Evolutionary conservation across 2,113 vertebrate genomes (phyloP).

Genomic region (Pachypanchax playfairii): DNA sequence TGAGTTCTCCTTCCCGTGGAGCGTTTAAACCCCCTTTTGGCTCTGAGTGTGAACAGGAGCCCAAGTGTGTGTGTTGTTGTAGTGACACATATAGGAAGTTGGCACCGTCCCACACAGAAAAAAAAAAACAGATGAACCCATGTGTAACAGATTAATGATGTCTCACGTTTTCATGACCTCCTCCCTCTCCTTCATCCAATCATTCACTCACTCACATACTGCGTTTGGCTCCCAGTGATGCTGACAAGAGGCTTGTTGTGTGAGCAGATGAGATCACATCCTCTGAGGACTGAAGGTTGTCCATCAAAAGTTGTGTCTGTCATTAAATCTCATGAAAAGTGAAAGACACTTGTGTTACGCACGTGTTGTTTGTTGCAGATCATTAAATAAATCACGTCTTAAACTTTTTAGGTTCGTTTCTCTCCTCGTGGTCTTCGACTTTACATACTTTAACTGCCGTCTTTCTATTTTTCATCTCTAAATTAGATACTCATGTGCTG

Average conservation of each 20-base stretch:
- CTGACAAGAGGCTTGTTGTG: constrained; percentile 55
- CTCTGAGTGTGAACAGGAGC: constrained; percentile 46
- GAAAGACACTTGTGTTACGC: constrained; percentile 23
- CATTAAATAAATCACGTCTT: too few relatives aligned
- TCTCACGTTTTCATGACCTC: constrained; percentile 65
- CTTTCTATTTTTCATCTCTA: constrained; percentile 60
- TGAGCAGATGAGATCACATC: constrained; percentile 58
- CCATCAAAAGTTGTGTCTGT: constrained; percentile 44
- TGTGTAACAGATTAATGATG: constrained; percentile 71
- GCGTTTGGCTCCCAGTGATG: constrained; percentile 20
- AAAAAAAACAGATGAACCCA: constrained; percentile 51
- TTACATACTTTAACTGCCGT: constrained; percentile 31
- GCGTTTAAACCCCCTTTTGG: constrained; percentile 36
- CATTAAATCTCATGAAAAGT: constrained; percentile 25
- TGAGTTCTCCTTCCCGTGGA: constrained; percentile 27
- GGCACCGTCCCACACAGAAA: constrained; percentile 38
- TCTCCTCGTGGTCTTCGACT: constrained; percentile 20
- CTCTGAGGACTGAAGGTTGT: constrained; percentile 43
- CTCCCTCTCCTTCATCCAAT: constrained; percentile 40
- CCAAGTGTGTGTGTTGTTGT: constrained; percentile 49
- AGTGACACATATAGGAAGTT: constrained; percentile 64
- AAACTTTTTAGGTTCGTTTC: constrained; percentile 4
- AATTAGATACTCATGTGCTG: constrained; percentile 57
- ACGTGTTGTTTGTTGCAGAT: too few relatives aligned
- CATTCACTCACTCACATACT: constrained; percentile 39